phyloP scores from a whole-genome alignment of 2,888 invertebrate genomes.

The Microdon myrmicae region DNA sequence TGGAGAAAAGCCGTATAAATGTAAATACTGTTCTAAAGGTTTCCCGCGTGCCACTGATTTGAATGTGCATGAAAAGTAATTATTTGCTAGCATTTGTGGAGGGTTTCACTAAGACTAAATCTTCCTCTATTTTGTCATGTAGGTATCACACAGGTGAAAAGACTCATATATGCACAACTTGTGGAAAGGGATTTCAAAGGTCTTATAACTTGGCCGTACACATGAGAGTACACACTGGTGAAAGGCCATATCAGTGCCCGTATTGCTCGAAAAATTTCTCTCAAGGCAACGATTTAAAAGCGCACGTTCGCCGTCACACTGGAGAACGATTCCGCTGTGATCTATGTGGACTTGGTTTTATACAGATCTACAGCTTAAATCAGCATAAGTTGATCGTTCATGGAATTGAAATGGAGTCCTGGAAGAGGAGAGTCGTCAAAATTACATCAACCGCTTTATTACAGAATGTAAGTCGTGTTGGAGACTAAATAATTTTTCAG shows the following conservation, averaged over 20 bases:
- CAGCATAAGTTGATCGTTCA: conserved; percentile 70
- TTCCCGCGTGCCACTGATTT: conserved; percentile 72
- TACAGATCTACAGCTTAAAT: conserved; percentile 68
- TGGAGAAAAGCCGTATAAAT: conserved; percentile 72
- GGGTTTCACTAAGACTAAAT: neutral
- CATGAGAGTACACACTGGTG: conserved; percentile 71
- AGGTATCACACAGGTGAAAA: conserved; percentile 70
- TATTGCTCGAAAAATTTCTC: conserved; percentile 71
- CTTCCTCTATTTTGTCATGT: conserved; percentile 2
- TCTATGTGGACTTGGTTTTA: conserved; percentile 66
- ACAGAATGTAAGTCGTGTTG: conserved; percentile 19
- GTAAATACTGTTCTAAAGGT: conserved; percentile 71
- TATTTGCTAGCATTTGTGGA: neutral
- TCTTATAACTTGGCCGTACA: conserved; percentile 72
- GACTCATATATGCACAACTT: conserved; percentile 69
- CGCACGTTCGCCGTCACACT: conserved; percentile 71
- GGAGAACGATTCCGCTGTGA: conserved; percentile 72
- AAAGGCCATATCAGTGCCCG: conserved; percentile 69
- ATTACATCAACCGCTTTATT: neutral
- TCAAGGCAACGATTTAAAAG: conserved; percentile 71
- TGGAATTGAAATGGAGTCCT: conserved; percentile 63
- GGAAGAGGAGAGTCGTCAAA: conserved; percentile 65
- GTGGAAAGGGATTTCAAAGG: conserved; percentile 68
- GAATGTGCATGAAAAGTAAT: conserved; percentile 71
- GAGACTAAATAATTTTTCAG: no score